Base-by-base conservation (phyloP, 2,888 invertebrate genomes). In the Tachina lurida region DNA sequence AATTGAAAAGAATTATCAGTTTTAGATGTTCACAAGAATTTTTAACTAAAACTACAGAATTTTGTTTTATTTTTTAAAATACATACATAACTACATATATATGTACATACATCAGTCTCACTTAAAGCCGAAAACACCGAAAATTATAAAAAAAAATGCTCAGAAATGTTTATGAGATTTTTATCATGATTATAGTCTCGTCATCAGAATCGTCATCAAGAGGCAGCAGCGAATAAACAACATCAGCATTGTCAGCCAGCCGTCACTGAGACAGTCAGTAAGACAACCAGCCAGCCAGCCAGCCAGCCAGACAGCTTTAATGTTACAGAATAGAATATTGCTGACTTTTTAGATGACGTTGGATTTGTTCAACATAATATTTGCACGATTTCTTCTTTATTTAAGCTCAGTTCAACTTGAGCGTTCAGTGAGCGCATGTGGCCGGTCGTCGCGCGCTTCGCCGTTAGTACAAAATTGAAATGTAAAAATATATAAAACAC, bases 391-490 rank as follows among this genome's bases (percentile, higher is more conserved):
- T 41, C n/a, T 13, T 47, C 22, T 62, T 13, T 17, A 45, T 17
- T 83, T 52, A 71, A 83, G 65, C 60, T 77, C 67, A 77, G 77
- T 77, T 77, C 60, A 54, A 43, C 7, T 73, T 78, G 67, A 52
- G 41, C 67, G 22, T 45, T 78, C 45, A 39, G 45, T 60, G 73
- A 39, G 45, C 54, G 73, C 22, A 67, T 60, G 45, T 45, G 45
- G 73, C 60, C 71, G 31, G 7, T 7, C 31, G 7, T 31, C 31
- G n/a, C 65, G 31, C 43, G 45, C 43, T 70, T 43, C n/a, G 12
- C 2, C 31, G 19, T 10, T 3, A 47, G 15, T 13, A 13, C 22
- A 54, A 49, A 67, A 13, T 62, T 12, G 22, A 22, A 49, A 17
- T 47, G 15, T 15, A 15, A 19, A 68, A 56, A 8, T 43, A 43